phyloP scores from a whole-genome alignment of 1,140 invertebrate species.

The Sitobion miscanthi region DNA sequence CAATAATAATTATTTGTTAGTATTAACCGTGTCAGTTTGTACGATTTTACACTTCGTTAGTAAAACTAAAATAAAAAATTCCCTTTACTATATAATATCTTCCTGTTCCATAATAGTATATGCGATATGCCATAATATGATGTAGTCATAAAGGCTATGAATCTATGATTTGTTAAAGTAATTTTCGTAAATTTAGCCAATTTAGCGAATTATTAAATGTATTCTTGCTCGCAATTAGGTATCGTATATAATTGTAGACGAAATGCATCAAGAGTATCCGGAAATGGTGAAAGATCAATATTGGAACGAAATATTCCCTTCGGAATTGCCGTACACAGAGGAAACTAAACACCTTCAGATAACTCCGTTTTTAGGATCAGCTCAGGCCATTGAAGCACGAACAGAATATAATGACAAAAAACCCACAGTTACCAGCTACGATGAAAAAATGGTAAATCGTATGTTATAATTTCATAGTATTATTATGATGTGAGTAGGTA shows the following conservation, averaged over 20 bases:
- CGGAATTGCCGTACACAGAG: conserved; percentile 57
- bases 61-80: too few relatives aligned
- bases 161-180: too few relatives aligned
- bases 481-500: background rate
- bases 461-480: background rate
- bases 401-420: background rate
- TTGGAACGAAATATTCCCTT: conserved; percentile 58
- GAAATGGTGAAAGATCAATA: conserved; percentile 56
- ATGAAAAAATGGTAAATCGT: background rate
- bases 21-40: too few relatives aligned
- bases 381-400: conserved; percentile 39
- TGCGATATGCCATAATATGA: too few relatives aligned
- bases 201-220: background rate
- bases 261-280: conserved; percentile 57
- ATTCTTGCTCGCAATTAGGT: conserved; percentile 30
- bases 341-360: conserved; percentile 53
- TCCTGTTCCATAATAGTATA: too few relatives aligned
- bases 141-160: too few relatives aligned
- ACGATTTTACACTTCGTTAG: too few relatives aligned
- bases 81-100: too few relatives aligned
- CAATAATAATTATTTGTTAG: too few relatives aligned
- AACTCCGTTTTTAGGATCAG: conserved; percentile 55
- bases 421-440: background rate
- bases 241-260: conserved; percentile 58
- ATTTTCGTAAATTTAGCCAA: too few relatives aligned